Percentiles rank a stretch among this genome's conserved stretches.
These are phyloP conservation scores for Emys orbicularis DNA, from an alignment of 2,797 vertebrate genomes.

Conservation along the genomic window DNA sequence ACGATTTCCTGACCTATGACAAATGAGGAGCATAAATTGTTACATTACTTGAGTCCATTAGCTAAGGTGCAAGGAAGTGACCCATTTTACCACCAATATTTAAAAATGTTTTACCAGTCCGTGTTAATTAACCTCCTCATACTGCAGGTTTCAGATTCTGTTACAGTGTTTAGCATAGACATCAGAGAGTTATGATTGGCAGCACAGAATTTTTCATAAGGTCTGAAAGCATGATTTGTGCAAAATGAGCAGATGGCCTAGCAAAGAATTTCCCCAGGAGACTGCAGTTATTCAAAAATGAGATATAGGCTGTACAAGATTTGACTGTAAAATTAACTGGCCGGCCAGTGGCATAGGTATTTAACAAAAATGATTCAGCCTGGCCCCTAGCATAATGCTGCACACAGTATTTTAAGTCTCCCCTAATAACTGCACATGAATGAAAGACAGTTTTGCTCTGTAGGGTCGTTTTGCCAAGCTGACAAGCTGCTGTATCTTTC, in stretches of 20 bases:
- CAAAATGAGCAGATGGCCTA: slow-evolving; percentile 62
- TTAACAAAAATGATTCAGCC: slow-evolving; percentile 36
- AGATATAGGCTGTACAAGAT: slow-evolving; percentile 62
- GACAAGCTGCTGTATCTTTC: background rate
- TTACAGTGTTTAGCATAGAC: background rate
- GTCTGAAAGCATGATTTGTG: slow-evolving; percentile 65
- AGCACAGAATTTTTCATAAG: slow-evolving; percentile 43
- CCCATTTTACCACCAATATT: accelerated
- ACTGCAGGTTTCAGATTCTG: slow-evolving; percentile 10
- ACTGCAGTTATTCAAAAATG: slow-evolving; percentile 63
- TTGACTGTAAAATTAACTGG: slow-evolving; percentile 67
- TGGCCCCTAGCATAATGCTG: slow-evolving; percentile 2
- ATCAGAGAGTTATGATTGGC: slow-evolving; percentile 61
- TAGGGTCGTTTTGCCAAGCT: background rate
- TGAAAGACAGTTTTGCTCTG: slow-evolving; percentile 1
- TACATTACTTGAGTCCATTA: background rate
- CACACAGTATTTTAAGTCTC: background rate
- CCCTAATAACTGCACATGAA: background rate
- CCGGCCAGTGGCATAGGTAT: slow-evolving; percentile 35
- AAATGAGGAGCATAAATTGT: background rate
- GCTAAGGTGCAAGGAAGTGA: background rate
- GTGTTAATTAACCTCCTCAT: slow-evolving; percentile 16
- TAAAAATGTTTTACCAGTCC: background rate
- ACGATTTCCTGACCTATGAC: background rate
- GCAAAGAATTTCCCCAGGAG: slow-evolving; percentile 70